Evolutionary conservation across 2,888 invertebrate genomes (phyloP), one percentile per base, ranked within the genome.

Genomic region (Drosophila antonietae): DNA sequence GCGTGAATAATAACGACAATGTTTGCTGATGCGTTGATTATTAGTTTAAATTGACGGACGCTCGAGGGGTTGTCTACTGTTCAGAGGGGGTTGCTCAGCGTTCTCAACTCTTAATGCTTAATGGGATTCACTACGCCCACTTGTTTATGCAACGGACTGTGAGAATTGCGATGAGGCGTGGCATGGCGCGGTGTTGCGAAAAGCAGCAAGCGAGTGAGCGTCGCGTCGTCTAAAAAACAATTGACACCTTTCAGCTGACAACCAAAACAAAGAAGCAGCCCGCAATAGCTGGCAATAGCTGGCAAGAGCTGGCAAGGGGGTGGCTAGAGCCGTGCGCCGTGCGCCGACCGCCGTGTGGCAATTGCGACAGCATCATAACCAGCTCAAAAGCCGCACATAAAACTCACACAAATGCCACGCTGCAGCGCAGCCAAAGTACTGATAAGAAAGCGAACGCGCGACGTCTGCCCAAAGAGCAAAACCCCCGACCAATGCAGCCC

Each of bases 11-110:
- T 88, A 89, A 89, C 89, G 88, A 88, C 90, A 87, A 88, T 90
- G 90, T 86, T 90, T 90, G 81, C 85, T 91, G 91, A 91, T 90
- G 91, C 90, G 91, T 90, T 90, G 86, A 90, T 91, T 91, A 91
- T 91, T 91, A 90, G 90, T 85, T 91, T 91, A 91, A 91, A 90
- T 88, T 84, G 86, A 81, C 74, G 78, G 72, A 68, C 72, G 74
- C 75, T 73, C 73, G 78, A 80, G 75, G 73, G 76, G 61, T 73
- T 73, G 55, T 61, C 68, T 64, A 33, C 49, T 28, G 53, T 58
- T 39, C 46, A 46, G 68, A 14, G 57, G 69, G 68, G 63, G 46
- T 52, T 52, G 31, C 41, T 52, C 51, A 53, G n/a, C 35, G 46
- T 44, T 8, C 55, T 64, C 55, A 37, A 60, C 63, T 37, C 44